Evolutionary conservation across 2,888 invertebrate genomes (phyloP).

Genomic region (Blomia tropicalis): DNA sequence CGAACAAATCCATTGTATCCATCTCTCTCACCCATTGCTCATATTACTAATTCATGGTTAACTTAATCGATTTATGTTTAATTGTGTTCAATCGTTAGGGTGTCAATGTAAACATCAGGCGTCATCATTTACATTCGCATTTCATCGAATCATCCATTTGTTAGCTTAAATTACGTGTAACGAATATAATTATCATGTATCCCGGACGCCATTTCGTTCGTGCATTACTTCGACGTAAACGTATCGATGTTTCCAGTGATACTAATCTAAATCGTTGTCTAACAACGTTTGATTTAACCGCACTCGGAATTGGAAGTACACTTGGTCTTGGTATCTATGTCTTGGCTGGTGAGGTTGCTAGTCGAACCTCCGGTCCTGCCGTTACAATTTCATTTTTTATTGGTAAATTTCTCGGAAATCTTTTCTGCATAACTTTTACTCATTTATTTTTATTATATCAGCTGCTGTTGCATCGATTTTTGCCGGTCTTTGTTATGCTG

Average conservation of each 20-base stretch:
- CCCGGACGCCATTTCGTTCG: neutral
- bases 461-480: slow-evolving; percentile 83
- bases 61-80: too few species aligned
- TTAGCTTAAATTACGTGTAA: too few species aligned
- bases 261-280: slow-evolving; percentile 46
- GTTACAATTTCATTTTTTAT: slow-evolving; percentile 61
- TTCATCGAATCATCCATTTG: too few species aligned
- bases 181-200: too few species aligned
- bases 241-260: slow-evolving; percentile 16
- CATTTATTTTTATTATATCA: slow-evolving; percentile 11
- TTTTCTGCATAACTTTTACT: neutral
- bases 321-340: slow-evolving; percentile 91
- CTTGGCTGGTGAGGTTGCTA: slow-evolving; percentile 73
- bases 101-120: too few species aligned
- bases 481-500: slow-evolving; percentile 76
- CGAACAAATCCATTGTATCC: too few species aligned
- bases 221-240: slow-evolving; percentile 22
- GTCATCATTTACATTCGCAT: too few species aligned
- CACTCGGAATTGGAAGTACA: slow-evolving; percentile 47
- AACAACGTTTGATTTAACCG: slow-evolving; percentile 63
- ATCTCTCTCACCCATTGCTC: too few species aligned
- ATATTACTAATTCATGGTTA: too few species aligned
- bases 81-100: too few species aligned
- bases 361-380: slow-evolving; percentile 70
- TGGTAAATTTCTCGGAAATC: slow-evolving; percentile 1